Percentiles rank a stretch among this genome's conserved stretches.
Conservation (phyloP, 2,888 invertebrate species). For the Scaptomyza reducta region DNA sequence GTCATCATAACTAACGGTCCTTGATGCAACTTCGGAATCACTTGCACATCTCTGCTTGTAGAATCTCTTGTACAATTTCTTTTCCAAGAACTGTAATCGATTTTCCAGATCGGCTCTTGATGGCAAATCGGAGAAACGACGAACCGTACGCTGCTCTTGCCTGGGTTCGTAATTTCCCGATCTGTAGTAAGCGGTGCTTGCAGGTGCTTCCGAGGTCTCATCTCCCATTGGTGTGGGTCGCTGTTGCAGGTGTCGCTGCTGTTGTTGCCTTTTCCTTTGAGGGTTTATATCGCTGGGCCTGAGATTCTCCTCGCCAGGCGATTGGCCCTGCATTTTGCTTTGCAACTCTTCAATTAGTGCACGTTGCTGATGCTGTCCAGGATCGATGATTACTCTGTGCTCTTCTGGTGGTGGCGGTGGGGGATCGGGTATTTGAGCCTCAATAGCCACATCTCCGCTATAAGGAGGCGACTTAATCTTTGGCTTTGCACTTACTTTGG, state of each 20-base stretch:
- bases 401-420: constrained; percentile 61
- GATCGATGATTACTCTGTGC: constrained; percentile 29
- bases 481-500: constrained; percentile 6
- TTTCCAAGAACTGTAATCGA: constrained; percentile 81
- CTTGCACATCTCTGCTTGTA: constrained; percentile 83
- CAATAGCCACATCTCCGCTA: constrained; percentile 61
- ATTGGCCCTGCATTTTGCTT: constrained; percentile 64
- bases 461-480: constrained; percentile 29
- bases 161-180: constrained; percentile 80
- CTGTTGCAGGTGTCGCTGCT: constrained; percentile 47
- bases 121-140: constrained; percentile 83
- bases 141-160: constrained; percentile 76
- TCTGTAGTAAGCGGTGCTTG: constrained; percentile 81
- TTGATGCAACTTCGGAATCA: constrained; percentile 83
- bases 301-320: constrained; percentile 67
- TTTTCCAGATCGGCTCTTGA: constrained; percentile 83
- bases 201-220: constrained; percentile 83
- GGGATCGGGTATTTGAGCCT: constrained; percentile 64
- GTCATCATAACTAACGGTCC: constrained; percentile 41
- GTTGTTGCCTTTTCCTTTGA: constrained; percentile 47
- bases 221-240: constrained; percentile 71
- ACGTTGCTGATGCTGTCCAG: constrained; percentile 60
- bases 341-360: constrained; percentile 79
- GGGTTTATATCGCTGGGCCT: constrained; percentile 80
- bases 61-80: constrained; percentile 80